Conservation (phyloP, 2,797 vertebrate species). For the Acestrorhynchus altus region DNA sequence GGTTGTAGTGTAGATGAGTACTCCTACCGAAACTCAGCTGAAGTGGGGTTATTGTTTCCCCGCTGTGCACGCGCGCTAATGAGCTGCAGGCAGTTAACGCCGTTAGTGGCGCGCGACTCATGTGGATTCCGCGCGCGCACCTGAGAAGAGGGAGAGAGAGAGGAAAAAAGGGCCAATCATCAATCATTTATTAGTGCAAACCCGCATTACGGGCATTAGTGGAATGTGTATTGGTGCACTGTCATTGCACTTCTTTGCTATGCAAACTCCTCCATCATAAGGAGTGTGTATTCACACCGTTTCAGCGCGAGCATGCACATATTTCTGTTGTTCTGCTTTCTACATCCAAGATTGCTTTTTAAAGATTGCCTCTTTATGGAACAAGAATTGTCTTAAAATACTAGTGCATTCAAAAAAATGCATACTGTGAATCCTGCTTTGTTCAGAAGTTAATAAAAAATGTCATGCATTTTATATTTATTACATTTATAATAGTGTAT, state of each 20-base stretch:
- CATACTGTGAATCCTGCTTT: no score
- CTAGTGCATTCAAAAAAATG: no score
- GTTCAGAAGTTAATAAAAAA: no score
- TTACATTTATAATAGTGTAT: no score
- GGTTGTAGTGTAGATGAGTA: constrained; percentile 6
- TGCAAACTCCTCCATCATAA: constrained; percentile 44
- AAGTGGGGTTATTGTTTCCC: constrained; percentile 78
- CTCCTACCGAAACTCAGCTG: constrained; percentile 70
- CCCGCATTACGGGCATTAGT: constrained; percentile 48
- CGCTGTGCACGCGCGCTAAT: constrained; percentile 77
- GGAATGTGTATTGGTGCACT: constrained; percentile 52
- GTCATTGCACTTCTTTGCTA: constrained; percentile 46
- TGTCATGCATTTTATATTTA: no score
- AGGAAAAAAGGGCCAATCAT: neutral
- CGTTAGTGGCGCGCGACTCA: constrained; percentile 65
- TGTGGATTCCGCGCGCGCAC: constrained; percentile 78
- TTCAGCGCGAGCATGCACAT: neutral
- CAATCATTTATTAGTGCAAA: constrained; percentile 57
- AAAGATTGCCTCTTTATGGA: no score
- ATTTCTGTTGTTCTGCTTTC: constrained; percentile 17
- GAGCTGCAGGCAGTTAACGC: constrained; percentile 78
- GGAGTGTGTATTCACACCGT: constrained; percentile 45
- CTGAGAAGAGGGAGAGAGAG: constrained; percentile 35
- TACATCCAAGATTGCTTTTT: neutral
- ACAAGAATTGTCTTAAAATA: no score